These are phyloP conservation scores for Thoracochromis brauschi DNA, from an alignment of 2,113 vertebrate genomes.

Conservation along the genomic window DNA sequence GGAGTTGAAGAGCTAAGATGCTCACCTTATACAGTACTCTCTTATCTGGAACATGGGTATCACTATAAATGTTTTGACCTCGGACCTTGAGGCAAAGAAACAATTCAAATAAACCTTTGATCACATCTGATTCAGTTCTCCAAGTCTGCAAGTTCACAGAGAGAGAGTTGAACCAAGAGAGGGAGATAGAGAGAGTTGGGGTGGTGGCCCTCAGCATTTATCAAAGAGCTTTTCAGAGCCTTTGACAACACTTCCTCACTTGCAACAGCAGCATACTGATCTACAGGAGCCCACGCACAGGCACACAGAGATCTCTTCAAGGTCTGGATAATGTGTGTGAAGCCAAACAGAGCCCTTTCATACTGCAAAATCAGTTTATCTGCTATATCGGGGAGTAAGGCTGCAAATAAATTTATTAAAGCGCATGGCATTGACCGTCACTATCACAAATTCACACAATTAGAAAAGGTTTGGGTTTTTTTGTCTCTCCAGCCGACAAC, in stretches of 20 bases:
- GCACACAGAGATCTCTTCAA: slow-evolving; percentile 17
- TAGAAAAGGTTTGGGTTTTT: rapidly evolving
- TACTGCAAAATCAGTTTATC: background rate
- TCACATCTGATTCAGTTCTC: background rate
- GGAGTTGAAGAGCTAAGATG: background rate
- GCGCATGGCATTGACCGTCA: background rate
- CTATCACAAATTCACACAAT: background rate
- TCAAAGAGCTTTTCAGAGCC: slow-evolving; percentile 49
- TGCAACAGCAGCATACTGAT: slow-evolving; percentile 27
- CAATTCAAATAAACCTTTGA: slow-evolving; percentile 30
- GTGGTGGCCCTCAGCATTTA: slow-evolving; percentile 47
- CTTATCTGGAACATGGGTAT: background rate
- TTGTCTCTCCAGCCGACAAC: background rate
- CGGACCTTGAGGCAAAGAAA: slow-evolving; percentile 3
- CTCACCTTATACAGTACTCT: background rate
- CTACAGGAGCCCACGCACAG: slow-evolving; percentile 18
- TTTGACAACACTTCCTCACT: slow-evolving; percentile 46
- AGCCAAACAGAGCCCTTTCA: background rate
- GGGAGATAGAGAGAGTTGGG: slow-evolving; percentile 4
- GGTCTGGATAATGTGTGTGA: slow-evolving; percentile 17
- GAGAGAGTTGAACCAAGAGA: background rate
- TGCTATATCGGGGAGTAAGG: background rate
- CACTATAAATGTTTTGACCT: slow-evolving; percentile 17
- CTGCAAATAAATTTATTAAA: background rate
- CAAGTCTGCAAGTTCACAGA: background rate